A percentile compares a stretch with the other conserved stretches of the same genome.
Evolutionary conservation across 53 echinoderm and acorn worm genomes (phyloP).

Genomic region (Crossaster papposus): DNA sequence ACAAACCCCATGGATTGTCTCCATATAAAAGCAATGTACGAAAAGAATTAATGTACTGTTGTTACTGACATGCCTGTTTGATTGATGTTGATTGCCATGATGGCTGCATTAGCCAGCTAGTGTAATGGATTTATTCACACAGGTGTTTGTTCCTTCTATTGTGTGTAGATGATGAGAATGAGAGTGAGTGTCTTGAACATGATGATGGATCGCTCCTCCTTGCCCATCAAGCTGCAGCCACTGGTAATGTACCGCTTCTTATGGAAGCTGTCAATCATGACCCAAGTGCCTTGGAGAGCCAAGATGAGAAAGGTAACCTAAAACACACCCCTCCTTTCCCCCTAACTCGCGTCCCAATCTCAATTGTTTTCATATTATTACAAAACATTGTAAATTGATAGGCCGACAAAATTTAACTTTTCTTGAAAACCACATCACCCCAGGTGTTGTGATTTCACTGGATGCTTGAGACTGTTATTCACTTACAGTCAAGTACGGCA

Average conservation of each 20-base stretch:
- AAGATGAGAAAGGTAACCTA: slow-evolving; percentile 86
- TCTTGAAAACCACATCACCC: too few species aligned
- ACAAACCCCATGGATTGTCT: too few species aligned
- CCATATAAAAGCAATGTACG: too few species aligned
- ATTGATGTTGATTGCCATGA: neutral
- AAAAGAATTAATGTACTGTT: too few species aligned
- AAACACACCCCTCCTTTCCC: neutral
- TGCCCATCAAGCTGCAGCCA: slow-evolving; percentile 82
- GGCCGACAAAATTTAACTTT: too few species aligned
- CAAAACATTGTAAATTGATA: too few species aligned
- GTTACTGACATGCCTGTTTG: too few species aligned
- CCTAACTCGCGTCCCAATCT: neutral
- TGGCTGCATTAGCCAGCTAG: too few species aligned
- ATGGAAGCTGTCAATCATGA: slow-evolving; percentile 95
- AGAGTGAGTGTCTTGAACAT: slow-evolving; percentile 46
- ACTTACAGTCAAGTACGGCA: too few species aligned
- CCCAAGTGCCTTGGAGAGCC: slow-evolving; percentile 87
- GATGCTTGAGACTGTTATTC: too few species aligned
- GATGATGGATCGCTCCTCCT: slow-evolving; percentile 66
- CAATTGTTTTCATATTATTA: neutral
- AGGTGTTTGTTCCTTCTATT: too few species aligned
- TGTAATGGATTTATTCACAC: neutral
- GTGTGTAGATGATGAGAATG: slow-evolving; percentile 27
- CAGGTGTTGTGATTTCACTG: too few species aligned
- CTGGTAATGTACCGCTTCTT: slow-evolving; percentile 76